Evolutionary conservation across 2,888 invertebrate species (phyloP), one percentile per base, ranked within the genome.

Genomic region (Luperina testacea): DNA sequence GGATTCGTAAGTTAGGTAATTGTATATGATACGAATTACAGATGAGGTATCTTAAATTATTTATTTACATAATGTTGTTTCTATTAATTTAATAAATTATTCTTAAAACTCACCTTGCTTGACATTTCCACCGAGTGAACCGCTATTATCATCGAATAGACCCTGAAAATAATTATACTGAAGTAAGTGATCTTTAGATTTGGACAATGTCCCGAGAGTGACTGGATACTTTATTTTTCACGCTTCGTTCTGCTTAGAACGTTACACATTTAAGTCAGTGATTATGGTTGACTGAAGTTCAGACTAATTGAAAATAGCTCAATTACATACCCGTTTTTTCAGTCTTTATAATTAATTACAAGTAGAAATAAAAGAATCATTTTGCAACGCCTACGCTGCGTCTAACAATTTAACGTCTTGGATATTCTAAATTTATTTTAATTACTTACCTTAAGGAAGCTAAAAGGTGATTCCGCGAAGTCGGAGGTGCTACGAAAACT

Each of bases 81-180:
- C n/a, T 17, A 42, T 42, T 15, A 75, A 53, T 75, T 75, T 53
- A 7, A 75, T 20, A 8, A 57, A 42, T 24, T 63, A 75, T 24
- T 38, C 17, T 27, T 27, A n/a, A 24, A 9, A 67, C 63, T 75
- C 45, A 81, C 89, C 90, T 85, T 81, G 78, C 59, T 80, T 81
- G 59, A 78, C 61, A 42, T 65, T 73, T 7, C 61, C 59, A 48
- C 42, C 32, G 7, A 42, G 65, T 27, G 72, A 64, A n/a, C 67
- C 68, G 64, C 57, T 59, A 11, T 78, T 75, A 45, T 71, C 42
- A 38, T 78, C 75, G 45, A 72, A 67, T 48, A 81, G 20, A 65
- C 51, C 75, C 88, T 88, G 81, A 74, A 79, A 79, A 71, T 71
- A 59, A 71, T 71, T 4, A n/a, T 53, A 53, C n/a, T n/a, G 51